Percentiles rank a stretch among this genome's conserved stretches.
phyloP scores from a whole-genome alignment of 2,888 invertebrate genomes.

The Coleophora deauratella region DNA sequence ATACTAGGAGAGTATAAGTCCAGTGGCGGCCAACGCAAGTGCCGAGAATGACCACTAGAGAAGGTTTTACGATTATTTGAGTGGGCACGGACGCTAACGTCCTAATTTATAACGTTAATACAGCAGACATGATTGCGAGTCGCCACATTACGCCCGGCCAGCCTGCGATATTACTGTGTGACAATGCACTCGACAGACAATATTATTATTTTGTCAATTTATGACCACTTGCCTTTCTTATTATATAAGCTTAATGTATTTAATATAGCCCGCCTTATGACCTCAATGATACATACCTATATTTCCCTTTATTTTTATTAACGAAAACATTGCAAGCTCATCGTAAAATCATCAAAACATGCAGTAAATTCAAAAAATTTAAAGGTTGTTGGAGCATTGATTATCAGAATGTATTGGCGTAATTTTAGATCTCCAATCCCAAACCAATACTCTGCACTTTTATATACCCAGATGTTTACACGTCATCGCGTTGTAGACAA shows the following conservation, averaged over 20 bases:
- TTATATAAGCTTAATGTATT: slow-evolving; percentile 6
- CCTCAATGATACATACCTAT: not conserved
- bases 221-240: slow-evolving; percentile 5
- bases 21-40: slow-evolving; percentile 40
- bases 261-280: slow-evolving; percentile 4
- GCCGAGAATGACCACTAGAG: slow-evolving; percentile 50
- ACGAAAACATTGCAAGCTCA: too few relatives aligned
- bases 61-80: slow-evolving; percentile 65
- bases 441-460: too few relatives aligned
- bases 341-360: too few relatives aligned
- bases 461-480: not conserved
- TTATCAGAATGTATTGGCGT: too few relatives aligned
- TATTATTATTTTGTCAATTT: slow-evolving; percentile 11
- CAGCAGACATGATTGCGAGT: slow-evolving; percentile 46
- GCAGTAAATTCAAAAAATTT: too few relatives aligned
- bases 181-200: slow-evolving; percentile 11
- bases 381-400: too few relatives aligned
- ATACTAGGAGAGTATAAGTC: slow-evolving; percentile 38
- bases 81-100: slow-evolving; percentile 57
- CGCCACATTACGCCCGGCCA: slow-evolving; percentile 19
- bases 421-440: too few relatives aligned
- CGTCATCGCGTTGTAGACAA: slow-evolving; percentile 19
- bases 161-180: slow-evolving; percentile 27
- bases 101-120: slow-evolving; percentile 73
- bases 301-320: too few relatives aligned